Conservation (phyloP, 1,140 invertebrate genomes). For the Pseudobourletiella spinata region DNA sequence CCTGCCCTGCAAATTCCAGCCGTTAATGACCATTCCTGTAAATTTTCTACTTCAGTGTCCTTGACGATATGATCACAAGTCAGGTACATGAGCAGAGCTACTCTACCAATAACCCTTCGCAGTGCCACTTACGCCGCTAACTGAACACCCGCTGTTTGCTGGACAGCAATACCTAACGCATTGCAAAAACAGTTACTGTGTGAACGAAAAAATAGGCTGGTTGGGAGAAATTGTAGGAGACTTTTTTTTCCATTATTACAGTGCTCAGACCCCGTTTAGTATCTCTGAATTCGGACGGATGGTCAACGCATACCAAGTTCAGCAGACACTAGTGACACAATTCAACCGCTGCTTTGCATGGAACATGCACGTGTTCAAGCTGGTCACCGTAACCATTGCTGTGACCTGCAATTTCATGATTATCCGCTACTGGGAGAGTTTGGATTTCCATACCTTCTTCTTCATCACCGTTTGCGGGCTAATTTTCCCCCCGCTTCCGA, state of each 20-base stretch:
- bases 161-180: too few relatives aligned
- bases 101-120: too few relatives aligned
- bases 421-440: neutral
- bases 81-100: too few relatives aligned
- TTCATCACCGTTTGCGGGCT: neutral
- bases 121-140: too few relatives aligned
- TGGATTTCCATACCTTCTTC: neutral
- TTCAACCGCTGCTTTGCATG: conserved; percentile 6
- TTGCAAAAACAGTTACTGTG: too few relatives aligned
- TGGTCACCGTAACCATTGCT: neutral
- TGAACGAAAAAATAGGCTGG: too few relatives aligned
- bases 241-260: conserved; percentile 4
- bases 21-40: too few relatives aligned
- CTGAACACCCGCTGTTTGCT: too few relatives aligned
- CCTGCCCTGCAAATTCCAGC: neutral
- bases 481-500: neutral
- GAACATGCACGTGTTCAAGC: conserved; percentile 7
- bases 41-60: too few relatives aligned
- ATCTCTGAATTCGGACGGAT: neutral
- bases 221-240: neutral
- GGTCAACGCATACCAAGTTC: conserved; percentile 2
- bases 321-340: conserved; percentile 1
- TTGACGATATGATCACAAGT: too few relatives aligned
- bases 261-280: conserved; percentile 1
- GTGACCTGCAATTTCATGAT: conserved; percentile 3